A percentile compares a stretch with the other conserved stretches of the same genome.
These are phyloP conservation scores for Amorpha juglandis DNA, from an alignment of 2,888 invertebrate genomes.

Conservation along the genomic window DNA sequence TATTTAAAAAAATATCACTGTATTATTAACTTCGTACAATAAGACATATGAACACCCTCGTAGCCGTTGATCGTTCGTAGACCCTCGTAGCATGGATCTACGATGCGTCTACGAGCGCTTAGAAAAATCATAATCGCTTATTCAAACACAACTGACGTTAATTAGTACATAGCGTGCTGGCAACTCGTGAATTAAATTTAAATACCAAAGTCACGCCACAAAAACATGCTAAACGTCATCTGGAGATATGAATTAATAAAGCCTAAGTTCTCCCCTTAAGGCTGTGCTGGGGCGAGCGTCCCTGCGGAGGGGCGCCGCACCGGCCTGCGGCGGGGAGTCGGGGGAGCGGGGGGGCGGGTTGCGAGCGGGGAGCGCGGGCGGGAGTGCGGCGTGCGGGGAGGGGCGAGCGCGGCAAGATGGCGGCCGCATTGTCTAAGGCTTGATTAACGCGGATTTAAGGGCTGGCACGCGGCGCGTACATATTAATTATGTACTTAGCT, in stretches of 20 bases:
- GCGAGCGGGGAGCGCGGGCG: slow-evolving; percentile 37
- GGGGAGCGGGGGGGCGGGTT: slow-evolving; percentile 34
- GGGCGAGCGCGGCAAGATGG: slow-evolving; percentile 68
- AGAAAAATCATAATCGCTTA: slow-evolving; percentile 23
- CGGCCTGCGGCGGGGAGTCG: slow-evolving; percentile 40
- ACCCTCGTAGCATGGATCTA: slow-evolving; percentile 5
- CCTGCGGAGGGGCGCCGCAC: slow-evolving; percentile 37
- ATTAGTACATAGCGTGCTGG: slow-evolving; percentile 23
- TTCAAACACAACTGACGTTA: slow-evolving; percentile 28
- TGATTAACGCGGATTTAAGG: slow-evolving; percentile 79
- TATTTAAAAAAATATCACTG: background rate
- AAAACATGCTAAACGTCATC: slow-evolving; percentile 51
- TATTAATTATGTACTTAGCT: slow-evolving; percentile 80
- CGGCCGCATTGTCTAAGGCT: slow-evolving; percentile 78
- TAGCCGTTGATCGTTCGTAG: slow-evolving; percentile 14
- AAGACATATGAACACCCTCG: background rate
- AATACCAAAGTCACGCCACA: slow-evolving; percentile 53
- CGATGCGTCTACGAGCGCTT: slow-evolving; percentile 16
- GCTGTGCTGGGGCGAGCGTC: slow-evolving; percentile 50
- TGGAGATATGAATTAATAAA: slow-evolving; percentile 64
- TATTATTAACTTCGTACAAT: background rate
- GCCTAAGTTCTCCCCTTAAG: slow-evolving; percentile 62
- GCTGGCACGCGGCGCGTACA: slow-evolving; percentile 67
- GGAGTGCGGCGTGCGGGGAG: slow-evolving; percentile 40
- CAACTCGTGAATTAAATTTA: slow-evolving; percentile 48